Evolutionary conservation across 2,113 vertebrate genomes (phyloP), one percentile per base, ranked within the genome.

Genomic region (Dipodomys spectabilis): DNA sequence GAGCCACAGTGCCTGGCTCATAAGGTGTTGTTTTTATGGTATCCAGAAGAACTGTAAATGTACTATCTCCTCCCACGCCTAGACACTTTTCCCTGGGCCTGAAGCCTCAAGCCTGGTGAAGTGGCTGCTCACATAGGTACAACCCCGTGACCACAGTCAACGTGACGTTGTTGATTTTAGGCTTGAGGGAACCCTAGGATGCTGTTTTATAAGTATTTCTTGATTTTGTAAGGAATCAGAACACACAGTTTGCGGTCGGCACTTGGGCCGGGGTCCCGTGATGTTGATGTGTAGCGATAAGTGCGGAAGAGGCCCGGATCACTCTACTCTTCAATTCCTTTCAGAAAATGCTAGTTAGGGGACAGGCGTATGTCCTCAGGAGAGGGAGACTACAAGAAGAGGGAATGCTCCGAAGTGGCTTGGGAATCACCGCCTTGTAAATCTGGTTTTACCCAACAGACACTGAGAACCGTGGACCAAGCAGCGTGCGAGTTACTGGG

Each of bases 391-490:
- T 9, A 1, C 0, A 6, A 82, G 92, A 45, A 44, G 65, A 62
- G 60, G 23, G 39, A 23, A 30, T 5, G 20, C 74, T 82, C 44
- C 32, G 45, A 22, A 15, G 65, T 6, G 65, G 28, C 72, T 64
- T 39, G 84, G 91, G 96, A 82, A 85, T 73, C 27, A 9, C 27
- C 22, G 35, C 74, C 82, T 85, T 75, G 86, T 92, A 75, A 82
- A 72, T 90, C 94, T 88, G 79, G 57, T 75, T 83, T 65, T 64
- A 81, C 79, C 25, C 92, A 92, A 79, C 11, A 67, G 88, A 71
- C 78, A 69, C 44, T 13, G 92, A 89, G 92, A 92, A 53, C 94
- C 39, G 78, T 86, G 86, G 94, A 65, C 49, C 65, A 53, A 30
- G 68, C 32, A 74, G 90, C 30, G 69, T 35, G 19, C 60, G 89